Percentiles rank a stretch among this genome's conserved stretches.
These are phyloP conservation scores for Phoenicopterus ruber DNA, from an alignment of 2,113 vertebrate genomes.

Conservation along the genomic window DNA sequence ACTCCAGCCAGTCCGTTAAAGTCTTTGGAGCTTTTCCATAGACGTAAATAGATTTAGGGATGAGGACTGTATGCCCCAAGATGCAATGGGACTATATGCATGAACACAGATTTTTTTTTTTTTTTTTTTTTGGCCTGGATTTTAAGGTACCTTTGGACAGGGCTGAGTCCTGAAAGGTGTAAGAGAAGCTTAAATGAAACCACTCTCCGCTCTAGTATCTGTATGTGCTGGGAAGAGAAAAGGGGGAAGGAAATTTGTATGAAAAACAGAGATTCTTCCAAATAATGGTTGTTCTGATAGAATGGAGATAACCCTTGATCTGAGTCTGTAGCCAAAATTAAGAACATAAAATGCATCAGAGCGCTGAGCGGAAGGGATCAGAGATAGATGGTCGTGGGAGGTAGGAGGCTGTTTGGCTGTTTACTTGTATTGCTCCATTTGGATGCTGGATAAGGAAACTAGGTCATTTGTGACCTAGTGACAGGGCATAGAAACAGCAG, in stretches of 20 bases:
- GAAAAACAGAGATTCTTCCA: neutral
- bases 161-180: neutral
- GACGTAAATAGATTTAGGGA: neutral
- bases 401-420: neutral
- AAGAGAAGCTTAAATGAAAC: neutral
- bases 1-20: neutral
- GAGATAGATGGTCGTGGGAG: neutral
- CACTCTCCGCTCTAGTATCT: neutral
- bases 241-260: neutral
- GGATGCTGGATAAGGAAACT: neutral
- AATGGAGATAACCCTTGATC: neutral
- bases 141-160: neutral
- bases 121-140: neutral
- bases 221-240: neutral
- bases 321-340: neutral
- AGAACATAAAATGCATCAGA: neutral
- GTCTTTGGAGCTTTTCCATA: neutral
- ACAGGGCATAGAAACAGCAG: neutral
- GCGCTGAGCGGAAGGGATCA: neutral
- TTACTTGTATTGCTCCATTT: neutral
- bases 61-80: neutral
- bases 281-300: neutral
- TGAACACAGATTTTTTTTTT: no score
- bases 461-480: neutral
- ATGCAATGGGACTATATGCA: neutral